Evolutionary conservation across 2,888 invertebrate genomes (phyloP), one percentile per base, ranked within the genome.

Genomic region (Lampropteryx suffumata): DNA sequence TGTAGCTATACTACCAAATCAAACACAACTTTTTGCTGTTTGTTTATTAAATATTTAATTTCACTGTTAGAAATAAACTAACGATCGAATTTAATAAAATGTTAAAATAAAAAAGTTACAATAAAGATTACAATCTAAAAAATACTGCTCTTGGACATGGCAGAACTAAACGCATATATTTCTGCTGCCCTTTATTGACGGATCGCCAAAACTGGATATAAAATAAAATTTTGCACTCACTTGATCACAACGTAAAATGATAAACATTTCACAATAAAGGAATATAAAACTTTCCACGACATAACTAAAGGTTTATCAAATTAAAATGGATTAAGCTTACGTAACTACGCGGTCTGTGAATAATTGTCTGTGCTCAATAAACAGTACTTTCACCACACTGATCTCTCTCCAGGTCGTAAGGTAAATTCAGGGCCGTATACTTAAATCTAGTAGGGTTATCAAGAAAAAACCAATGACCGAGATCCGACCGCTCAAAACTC

Each of bases 41-140:
- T 88, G 84, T 89, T 89, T 89, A 89, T 89, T 89, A 88, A 89
- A 89, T 89, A 86, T 85, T 89, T 88, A 86, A 89, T 77, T 88
- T 89, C 86, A 89, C 76, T 88, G 89, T 90, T 90, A 90, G 88
- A 89, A 88, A 88, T 86, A 82, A 87, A 90, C 89, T 90, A 90
- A 90, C 88, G 87, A 84, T 84, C 86, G 87, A 88, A 84, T 84
- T 87, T 79, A 71, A 82, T 82, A 82, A 24, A 86, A 80, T 84
- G 84, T 86, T 87, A 86, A 83, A 86, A 81, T 83, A 74, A 82
- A 86, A 78, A 73, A 76, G 72, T 82, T 79, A 82, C 76, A 82
- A 84, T 86, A 87, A 87, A 83, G 82, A 82, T 82, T 88, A 87
- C 73, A 47, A 82, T 87, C 88, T 88, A 89, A 89, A 84, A 87